A percentile compares a stretch with the other conserved stretches of the same genome.
Evolutionary conservation across 2,888 invertebrate species (phyloP).

Genomic region (Tipula unca): DNA sequence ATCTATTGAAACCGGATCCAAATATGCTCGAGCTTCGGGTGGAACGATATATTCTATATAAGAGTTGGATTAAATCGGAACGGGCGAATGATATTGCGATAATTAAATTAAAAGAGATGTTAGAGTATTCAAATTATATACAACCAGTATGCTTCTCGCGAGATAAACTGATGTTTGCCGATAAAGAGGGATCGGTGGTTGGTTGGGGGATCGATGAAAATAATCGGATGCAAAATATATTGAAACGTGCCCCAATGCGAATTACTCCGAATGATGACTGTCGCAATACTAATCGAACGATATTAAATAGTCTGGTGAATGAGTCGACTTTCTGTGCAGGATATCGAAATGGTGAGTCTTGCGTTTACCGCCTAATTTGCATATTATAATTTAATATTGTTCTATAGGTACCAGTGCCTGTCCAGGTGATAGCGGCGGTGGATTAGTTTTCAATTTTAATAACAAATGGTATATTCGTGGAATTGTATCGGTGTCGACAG

Average conservation of each 20-base stretch:
- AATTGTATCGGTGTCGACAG: constrained; percentile 25
- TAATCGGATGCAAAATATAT: neutral
- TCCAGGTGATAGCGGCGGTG: constrained; percentile 48
- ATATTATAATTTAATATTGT: neutral
- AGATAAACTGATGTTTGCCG: neutral
- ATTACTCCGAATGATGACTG: constrained; percentile 34
- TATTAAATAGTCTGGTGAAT: constrained; percentile 24
- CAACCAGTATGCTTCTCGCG: constrained; percentile 37
- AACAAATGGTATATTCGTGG: constrained; percentile 24
- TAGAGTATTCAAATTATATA: constrained; percentile 31
- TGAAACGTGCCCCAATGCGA: constrained; percentile 29
- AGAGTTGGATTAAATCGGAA: constrained; percentile 19
- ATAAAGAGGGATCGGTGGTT: neutral
- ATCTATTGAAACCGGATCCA: constrained; percentile 35
- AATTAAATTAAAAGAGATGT: constrained; percentile 35
- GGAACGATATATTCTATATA: constrained; percentile 21
- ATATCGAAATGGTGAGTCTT: constrained; percentile 23
- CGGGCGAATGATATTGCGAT: constrained; percentile 36
- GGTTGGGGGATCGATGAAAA: constrained; percentile 37
- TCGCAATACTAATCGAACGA: constrained; percentile 26
- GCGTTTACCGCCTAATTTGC: neutral
- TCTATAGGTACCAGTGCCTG: constrained; percentile 40
- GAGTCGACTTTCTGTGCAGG: constrained; percentile 26
- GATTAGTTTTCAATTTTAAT: constrained; percentile 35
- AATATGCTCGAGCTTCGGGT: constrained; percentile 33